Evolutionary conservation across 1,140 invertebrate species (phyloP).

Genomic region (Laodelphax striatellus): DNA sequence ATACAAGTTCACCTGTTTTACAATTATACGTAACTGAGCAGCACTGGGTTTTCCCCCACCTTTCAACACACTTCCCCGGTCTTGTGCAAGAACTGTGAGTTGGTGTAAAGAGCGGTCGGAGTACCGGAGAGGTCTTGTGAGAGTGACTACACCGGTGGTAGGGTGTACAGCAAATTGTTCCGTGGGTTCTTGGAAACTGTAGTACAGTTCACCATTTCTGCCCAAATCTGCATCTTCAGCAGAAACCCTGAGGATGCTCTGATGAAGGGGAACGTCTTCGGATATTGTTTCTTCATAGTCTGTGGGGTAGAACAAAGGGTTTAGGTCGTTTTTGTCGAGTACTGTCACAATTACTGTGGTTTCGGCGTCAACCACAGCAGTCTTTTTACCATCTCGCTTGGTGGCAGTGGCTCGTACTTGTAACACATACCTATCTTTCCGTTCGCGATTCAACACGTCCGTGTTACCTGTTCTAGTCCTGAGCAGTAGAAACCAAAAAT

Average conservation of each 20-base stretch:
- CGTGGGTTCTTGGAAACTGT: constrained; percentile 77
- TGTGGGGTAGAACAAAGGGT: constrained; percentile 78
- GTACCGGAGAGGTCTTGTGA: constrained; percentile 62
- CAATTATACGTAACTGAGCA: constrained; percentile 62
- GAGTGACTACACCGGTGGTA: constrained; percentile 74
- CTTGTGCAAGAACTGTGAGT: constrained; percentile 67
- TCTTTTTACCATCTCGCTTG: constrained; percentile 43
- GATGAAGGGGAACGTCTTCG: constrained; percentile 78
- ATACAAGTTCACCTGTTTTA: constrained; percentile 76
- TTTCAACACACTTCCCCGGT: constrained; percentile 59
- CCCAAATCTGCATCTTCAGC: constrained; percentile 92
- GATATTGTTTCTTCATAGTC: constrained; percentile 78
- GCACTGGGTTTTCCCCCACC: constrained; percentile 47
- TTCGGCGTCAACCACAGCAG: constrained; percentile 47
- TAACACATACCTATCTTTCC: constrained; percentile 69
- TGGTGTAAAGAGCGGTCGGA: constrained; percentile 55
- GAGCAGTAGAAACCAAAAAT: constrained; percentile 86
- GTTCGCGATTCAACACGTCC: constrained; percentile 81
- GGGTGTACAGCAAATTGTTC: constrained; percentile 86
- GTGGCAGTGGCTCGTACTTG: constrained; percentile 62
- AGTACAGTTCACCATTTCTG: constrained; percentile 91
- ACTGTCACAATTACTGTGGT: constrained; percentile 68
- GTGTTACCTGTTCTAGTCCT: constrained; percentile 73
- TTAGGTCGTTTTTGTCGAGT: constrained; percentile 83
- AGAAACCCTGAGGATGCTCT: constrained; percentile 58